Percentiles rank a stretch among this genome's conserved stretches.
Conservation (phyloP, 2,888 invertebrate species). For the Hipparchia sbordonii region DNA sequence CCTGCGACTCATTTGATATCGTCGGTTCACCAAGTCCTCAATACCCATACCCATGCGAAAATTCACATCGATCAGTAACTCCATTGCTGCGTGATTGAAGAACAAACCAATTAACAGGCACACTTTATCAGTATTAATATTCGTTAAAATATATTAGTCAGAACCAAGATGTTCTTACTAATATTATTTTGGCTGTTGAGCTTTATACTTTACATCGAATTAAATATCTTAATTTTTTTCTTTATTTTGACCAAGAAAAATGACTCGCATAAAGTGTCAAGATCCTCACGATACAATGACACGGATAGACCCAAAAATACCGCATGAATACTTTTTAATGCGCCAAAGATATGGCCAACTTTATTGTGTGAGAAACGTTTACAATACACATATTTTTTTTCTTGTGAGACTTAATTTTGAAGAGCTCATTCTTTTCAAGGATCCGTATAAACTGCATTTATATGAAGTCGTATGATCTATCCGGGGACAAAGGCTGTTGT, state of each 20-base stretch:
- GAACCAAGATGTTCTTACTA: too few species aligned
- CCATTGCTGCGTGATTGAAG: too few species aligned
- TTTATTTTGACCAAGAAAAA: conserved; percentile 47
- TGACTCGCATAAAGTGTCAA: conserved; percentile 76
- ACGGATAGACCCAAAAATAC: conserved; percentile 70
- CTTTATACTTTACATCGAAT: not conserved
- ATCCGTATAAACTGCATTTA: conserved; percentile 81
- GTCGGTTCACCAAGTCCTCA: too few species aligned
- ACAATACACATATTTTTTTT: conserved; percentile 69
- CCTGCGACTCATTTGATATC: too few species aligned
- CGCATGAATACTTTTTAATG: conserved; percentile 83
- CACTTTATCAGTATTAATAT: too few species aligned
- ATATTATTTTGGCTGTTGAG: not conserved
- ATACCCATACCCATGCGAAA: too few species aligned
- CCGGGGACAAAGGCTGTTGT: conserved; percentile 72
- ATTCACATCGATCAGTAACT: too few species aligned
- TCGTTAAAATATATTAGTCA: too few species aligned
- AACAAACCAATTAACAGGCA: too few species aligned
- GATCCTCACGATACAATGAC: conserved; percentile 68
- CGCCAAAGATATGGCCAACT: conserved; percentile 80
- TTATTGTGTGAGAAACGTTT: conserved; percentile 61
- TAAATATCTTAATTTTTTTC: not conserved
- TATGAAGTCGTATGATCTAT: conserved; percentile 76
- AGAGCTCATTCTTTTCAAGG: conserved; percentile 71
- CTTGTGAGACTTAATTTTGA: conserved; percentile 70